These are phyloP conservation scores for Lagopus leucura DNA, from an alignment of 2,113 vertebrate species.

Conservation along the genomic window DNA sequence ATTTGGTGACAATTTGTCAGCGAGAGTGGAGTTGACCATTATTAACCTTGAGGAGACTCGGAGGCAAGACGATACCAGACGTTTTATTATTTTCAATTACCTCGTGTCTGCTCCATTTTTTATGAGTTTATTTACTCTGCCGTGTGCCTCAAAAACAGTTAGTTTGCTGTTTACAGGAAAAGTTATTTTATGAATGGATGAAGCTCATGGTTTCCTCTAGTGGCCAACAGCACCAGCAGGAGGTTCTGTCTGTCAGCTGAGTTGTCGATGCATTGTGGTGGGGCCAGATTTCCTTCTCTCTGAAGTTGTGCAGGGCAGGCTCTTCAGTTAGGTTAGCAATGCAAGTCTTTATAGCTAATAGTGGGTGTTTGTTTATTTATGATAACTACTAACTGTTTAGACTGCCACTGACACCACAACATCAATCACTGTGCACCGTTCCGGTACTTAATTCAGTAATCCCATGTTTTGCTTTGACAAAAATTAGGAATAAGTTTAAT, in stretches of 20 bases:
- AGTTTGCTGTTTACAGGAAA: conserved; percentile 36
- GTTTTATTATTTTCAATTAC: conserved; percentile 5
- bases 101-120: background rate
- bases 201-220: conserved; percentile 18
- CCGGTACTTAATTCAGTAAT: background rate
- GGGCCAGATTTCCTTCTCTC: background rate
- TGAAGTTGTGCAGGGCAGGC: background rate
- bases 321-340: background rate
- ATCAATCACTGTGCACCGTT: background rate
- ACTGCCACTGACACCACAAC: background rate
- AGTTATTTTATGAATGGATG: conserved; percentile 32
- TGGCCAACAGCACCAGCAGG: background rate
- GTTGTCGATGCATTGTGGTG: accelerated
- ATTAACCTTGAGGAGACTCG: background rate
- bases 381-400: background rate
- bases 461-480: background rate
- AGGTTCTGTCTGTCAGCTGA: background rate
- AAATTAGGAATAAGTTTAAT: background rate
- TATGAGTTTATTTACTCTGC: background rate
- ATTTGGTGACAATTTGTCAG: conserved; percentile 26
- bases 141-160: conserved; percentile 7
- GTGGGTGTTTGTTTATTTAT: background rate
- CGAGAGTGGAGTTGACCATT: background rate
- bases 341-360: background rate
- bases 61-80: background rate